These are phyloP conservation scores for Thermophis baileyi DNA, from an alignment of 2,113 vertebrate species.

Conservation along the genomic window DNA sequence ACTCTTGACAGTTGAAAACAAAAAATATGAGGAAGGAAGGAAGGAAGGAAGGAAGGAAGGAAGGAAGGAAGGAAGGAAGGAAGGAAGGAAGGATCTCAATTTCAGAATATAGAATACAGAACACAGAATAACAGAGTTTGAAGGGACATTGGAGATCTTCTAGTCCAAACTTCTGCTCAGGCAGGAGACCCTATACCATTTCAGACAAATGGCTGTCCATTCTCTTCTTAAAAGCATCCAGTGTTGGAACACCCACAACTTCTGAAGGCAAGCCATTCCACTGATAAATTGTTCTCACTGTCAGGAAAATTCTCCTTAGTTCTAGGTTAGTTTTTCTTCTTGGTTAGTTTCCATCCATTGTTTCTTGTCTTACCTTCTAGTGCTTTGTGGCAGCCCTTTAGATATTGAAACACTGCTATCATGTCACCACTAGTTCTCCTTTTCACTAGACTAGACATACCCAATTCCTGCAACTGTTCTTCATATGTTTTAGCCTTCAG, in stretches of 20 bases:
- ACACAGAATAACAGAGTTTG: no score
- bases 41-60: no score
- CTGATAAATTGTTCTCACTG: neutral
- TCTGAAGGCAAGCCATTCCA: neutral
- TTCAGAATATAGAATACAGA: no score
- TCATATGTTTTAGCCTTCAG: neutral
- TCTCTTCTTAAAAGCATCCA: neutral
- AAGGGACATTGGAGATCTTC: no score
- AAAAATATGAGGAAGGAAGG: no score
- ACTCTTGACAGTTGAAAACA: neutral
- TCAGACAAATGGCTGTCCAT: neutral
- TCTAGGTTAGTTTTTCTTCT: neutral
- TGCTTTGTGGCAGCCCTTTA: neutral
- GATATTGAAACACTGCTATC: neutral
- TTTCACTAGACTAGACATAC: neutral
- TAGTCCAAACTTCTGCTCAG: no score
- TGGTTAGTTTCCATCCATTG: neutral
- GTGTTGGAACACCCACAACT: neutral
- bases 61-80: no score
- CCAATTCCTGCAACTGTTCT: neutral
- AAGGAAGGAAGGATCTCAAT: neutral
- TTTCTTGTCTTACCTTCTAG: neutral
- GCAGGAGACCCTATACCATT: neutral
- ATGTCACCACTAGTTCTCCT: neutral
- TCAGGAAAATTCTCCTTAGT: neutral